Conservation (phyloP, 2,888 invertebrate species). For the Acanthosepion pharaonis region DNA sequence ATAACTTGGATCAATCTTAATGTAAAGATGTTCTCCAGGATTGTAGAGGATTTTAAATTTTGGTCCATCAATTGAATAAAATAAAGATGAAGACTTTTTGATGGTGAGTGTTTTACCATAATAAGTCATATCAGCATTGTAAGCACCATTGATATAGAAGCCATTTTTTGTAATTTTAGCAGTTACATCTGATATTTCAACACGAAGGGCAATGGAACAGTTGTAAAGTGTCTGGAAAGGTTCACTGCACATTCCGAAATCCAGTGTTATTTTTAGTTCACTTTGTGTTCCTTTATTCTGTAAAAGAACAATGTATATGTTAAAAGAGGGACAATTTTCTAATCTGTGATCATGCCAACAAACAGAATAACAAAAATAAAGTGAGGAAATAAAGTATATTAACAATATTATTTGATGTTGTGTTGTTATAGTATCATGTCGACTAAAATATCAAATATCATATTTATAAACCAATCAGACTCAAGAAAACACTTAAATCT, state of each 20-base stretch:
- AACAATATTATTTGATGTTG: too few species aligned
- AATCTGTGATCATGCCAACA: too few species aligned
- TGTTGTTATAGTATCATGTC: too few species aligned
- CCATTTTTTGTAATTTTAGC: constrained; percentile 24
- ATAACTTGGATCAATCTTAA: not conserved
- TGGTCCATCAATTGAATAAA: constrained; percentile 37
- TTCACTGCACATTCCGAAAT: not conserved
- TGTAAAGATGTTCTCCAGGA: constrained; percentile 34
- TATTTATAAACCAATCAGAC: too few species aligned
- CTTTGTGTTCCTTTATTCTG: not conserved
- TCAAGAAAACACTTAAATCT: too few species aligned
- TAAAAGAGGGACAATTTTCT: not conserved
- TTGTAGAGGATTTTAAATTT: constrained; percentile 16
- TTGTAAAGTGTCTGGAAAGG: not conserved
- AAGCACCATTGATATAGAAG: constrained; percentile 34
- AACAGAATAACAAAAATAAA: not conserved
- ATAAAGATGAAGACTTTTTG: not conserved
- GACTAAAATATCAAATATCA: too few species aligned
- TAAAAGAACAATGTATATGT: not conserved
- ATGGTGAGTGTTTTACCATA: not conserved
- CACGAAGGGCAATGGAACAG: not conserved
- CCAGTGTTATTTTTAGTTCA: not conserved
- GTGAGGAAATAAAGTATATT: not conserved
- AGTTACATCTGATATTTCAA: not conserved
- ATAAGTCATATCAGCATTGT: not conserved